Base-by-base conservation (phyloP, 35 echinoderm and acorn worm species). In the Ophioderma brevispina region DNA sequence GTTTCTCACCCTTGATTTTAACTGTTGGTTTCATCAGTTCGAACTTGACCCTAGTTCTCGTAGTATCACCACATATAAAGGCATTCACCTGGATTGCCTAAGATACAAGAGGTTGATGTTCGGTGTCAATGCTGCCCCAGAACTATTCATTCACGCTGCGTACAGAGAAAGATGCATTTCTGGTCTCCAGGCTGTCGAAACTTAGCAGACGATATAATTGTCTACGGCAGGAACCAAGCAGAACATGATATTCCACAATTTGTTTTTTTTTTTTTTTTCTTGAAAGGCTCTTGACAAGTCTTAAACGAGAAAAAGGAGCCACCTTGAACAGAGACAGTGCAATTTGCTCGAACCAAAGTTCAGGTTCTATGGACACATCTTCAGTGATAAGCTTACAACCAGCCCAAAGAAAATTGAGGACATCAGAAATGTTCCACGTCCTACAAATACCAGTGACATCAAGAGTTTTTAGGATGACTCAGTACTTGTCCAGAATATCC, bases 131-230 rank as follows among this genome's bases (percentile, higher is more conserved):
- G 6, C 46, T 11, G 56, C 84, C n/a, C 52, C 84, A 5, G 84
- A 76, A 23, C 6, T 86, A 32, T 76, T 76, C 19, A n/a, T n/a
- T n/a, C n/a, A n/a, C 52, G 76, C 33, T 17, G 32, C 85, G 21
- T 14, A 18, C 39, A 3, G 40, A 4, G 36, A 82, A 43, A 82
- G 30, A 82, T 87, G 23, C 81, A 94, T 13, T 49, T 84, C 76
- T 87, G 94, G 11, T 40, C 93, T 3, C 36, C 31, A 64, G 87
- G 91, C 15, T 50, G 46, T 3, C 79, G 49, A 34, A 97, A 94
- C 36, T 87, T 97, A 38, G 90, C 88, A 11, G 92, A 94, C 39
- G 95, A 97, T 78, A 97, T 97, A 28, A 84, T 97, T 10, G 88
- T 96, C 0, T 88, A 77, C 32, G 86, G 52, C 25, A 33, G 30